Conservation (phyloP, 2,797 vertebrate genomes). For the Buceros bicornis region DNA sequence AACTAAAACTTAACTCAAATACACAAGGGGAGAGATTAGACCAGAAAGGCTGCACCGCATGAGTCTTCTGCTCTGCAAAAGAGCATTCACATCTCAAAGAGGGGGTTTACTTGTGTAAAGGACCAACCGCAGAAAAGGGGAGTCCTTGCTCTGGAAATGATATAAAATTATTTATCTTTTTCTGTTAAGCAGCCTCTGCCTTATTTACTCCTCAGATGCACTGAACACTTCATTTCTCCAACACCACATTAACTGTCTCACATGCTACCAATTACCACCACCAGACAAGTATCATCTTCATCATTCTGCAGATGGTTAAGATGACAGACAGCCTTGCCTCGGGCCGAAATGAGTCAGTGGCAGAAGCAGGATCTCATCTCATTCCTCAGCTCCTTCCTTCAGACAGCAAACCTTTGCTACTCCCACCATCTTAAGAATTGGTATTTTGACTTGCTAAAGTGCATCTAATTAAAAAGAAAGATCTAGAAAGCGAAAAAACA, state of each 20-base stretch:
- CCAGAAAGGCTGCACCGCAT: background rate
- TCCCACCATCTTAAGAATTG: background rate
- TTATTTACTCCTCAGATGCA: background rate
- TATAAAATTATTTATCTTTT: background rate
- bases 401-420: background rate
- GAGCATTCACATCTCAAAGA: background rate
- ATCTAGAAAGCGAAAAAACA: conserved; percentile 8
- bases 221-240: background rate
- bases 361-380: background rate
- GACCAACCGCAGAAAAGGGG: background rate
- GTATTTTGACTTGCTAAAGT: background rate
- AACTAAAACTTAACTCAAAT: background rate
- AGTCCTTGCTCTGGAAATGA: background rate
- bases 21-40: background rate
- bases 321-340: conserved; percentile 37
- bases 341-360: conserved; percentile 39
- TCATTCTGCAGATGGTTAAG: conserved; percentile 19
- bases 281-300: conserved; percentile 27
- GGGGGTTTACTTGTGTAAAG: background rate
- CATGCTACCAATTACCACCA: conserved; percentile 35
- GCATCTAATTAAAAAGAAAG: background rate
- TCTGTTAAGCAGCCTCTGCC: background rate
- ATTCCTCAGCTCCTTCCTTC: conserved; percentile 1
- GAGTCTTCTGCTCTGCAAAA: background rate
- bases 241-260: conserved; percentile 9